These are phyloP conservation scores for Holothuria scabra DNA, from an alignment of 53 echinoderm and acorn worm genomes.

Conservation along the genomic window DNA sequence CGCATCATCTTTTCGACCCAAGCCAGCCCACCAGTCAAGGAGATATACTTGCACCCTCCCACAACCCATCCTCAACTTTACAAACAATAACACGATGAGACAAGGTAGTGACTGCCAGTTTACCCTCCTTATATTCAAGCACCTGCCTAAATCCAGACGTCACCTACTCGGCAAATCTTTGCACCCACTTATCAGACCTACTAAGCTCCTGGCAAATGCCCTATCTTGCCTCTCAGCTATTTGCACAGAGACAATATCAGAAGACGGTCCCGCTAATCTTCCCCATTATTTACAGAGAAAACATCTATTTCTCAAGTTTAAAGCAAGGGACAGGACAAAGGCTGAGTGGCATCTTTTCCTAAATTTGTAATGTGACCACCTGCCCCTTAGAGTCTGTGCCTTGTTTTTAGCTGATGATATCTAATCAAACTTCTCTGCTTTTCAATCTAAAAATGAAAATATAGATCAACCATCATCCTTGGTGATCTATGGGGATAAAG, in stretches of 20 bases:
- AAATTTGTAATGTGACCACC: background rate
- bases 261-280: slow-evolving; percentile 9
- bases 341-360: background rate
- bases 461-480: too few species aligned
- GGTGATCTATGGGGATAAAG: too few species aligned
- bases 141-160: too few species aligned
- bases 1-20: too few species aligned
- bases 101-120: too few species aligned
- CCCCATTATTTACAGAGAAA: slow-evolving; percentile 18
- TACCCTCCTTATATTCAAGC: too few species aligned
- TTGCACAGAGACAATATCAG: slow-evolving; percentile 34
- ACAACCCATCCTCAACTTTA: too few species aligned
- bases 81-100: too few species aligned
- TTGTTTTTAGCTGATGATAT: background rate
- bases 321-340: slow-evolving; percentile 9
- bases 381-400: background rate
- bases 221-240: slow-evolving; percentile 18
- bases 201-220: slow-evolving; percentile 6
- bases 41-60: too few species aligned
- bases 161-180: slow-evolving; percentile 7
- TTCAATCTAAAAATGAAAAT: too few species aligned
- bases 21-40: too few species aligned
- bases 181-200: slow-evolving; percentile 24
- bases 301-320: background rate
- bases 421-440: too few species aligned